Evolutionary conservation across 2,113 vertebrate genomes (phyloP).

Genomic region (Guaruba guarouba): DNA sequence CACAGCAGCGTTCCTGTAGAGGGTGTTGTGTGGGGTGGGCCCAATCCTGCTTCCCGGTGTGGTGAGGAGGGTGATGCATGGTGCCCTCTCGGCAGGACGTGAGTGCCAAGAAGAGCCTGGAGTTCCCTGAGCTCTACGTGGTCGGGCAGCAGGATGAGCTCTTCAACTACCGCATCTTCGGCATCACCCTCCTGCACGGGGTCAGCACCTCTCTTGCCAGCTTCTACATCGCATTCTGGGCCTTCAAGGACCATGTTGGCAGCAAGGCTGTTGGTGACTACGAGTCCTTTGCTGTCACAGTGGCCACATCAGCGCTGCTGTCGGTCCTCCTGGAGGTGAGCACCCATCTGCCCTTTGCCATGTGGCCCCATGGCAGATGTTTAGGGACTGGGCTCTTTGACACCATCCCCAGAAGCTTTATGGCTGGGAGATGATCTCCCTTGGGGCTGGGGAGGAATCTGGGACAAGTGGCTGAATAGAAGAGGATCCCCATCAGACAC

Average conservation of each 20-base stretch:
- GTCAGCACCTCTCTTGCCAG: constrained; percentile 77
- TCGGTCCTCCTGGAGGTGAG: constrained; percentile 81
- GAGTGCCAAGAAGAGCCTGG: constrained; percentile 78
- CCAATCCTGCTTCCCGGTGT: neutral
- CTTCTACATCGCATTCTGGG: constrained; percentile 81
- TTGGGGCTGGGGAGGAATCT: neutral
- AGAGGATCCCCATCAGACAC: neutral
- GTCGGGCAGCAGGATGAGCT: constrained; percentile 77
- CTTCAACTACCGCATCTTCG: constrained; percentile 80
- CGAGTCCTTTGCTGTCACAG: constrained; percentile 82
- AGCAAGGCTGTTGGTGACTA: constrained; percentile 66
- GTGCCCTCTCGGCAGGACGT: constrained; percentile 73
- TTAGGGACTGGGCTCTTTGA: neutral
- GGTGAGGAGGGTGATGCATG: neutral
- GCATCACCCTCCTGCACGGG: constrained; percentile 75
- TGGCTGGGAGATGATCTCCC: neutral
- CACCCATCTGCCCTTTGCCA: neutral
- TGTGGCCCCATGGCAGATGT: neutral
- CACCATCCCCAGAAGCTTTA: accelerated
- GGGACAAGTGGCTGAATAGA: neutral
- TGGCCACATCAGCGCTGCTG: constrained; percentile 79
- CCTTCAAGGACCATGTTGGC: constrained; percentile 58
- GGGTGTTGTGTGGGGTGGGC: neutral
- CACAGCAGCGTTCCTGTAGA: neutral
- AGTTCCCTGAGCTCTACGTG: constrained; percentile 80